Evolutionary conservation across 2,113 vertebrate species (phyloP).

Genomic region (Rattus norvegicus): DNA sequence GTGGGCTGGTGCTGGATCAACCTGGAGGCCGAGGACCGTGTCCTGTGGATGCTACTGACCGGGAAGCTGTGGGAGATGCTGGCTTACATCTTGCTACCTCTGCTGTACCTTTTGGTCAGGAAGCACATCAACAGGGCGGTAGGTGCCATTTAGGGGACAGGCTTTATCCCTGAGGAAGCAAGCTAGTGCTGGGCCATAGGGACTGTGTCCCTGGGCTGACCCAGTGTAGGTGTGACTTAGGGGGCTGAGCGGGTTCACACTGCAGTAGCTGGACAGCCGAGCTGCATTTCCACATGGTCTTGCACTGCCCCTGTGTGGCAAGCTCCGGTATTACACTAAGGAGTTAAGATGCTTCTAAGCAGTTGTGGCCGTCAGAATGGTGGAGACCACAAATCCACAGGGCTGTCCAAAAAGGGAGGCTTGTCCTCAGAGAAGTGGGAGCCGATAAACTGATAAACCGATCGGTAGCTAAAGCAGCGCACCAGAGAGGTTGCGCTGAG

Average conservation of each 20-base stretch:
- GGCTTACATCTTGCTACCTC: slow-evolving; percentile 93
- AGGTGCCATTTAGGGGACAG: slow-evolving; percentile 71
- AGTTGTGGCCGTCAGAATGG: neutral
- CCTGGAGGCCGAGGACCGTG: slow-evolving; percentile 87
- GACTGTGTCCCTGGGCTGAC: too few species aligned
- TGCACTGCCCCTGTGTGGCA: slow-evolving; percentile 56
- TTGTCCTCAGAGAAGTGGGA: neutral
- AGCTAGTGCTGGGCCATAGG: neutral
- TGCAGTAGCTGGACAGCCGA: too few species aligned
- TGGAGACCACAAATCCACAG: neutral
- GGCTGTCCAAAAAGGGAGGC: neutral
- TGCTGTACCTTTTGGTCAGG: slow-evolving; percentile 95
- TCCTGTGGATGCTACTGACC: slow-evolving; percentile 96
- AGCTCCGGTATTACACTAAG: rapidly evolving
- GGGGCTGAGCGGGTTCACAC: too few species aligned
- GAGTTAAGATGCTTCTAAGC: neutral
- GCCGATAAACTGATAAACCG: neutral
- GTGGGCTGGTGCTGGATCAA: slow-evolving; percentile 99
- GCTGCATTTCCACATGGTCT: neutral
- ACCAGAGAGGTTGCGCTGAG: too few species aligned
- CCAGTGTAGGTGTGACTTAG: too few species aligned
- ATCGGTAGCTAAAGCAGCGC: neutral
- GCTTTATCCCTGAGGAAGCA: neutral
- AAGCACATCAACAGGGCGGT: slow-evolving; percentile 95
- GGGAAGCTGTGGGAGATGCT: slow-evolving; percentile 97